A percentile compares a stretch with the other conserved stretches of the same genome.
Evolutionary conservation across 2,888 invertebrate genomes (phyloP).

Genomic region (Cordylochernes scorpioides): DNA sequence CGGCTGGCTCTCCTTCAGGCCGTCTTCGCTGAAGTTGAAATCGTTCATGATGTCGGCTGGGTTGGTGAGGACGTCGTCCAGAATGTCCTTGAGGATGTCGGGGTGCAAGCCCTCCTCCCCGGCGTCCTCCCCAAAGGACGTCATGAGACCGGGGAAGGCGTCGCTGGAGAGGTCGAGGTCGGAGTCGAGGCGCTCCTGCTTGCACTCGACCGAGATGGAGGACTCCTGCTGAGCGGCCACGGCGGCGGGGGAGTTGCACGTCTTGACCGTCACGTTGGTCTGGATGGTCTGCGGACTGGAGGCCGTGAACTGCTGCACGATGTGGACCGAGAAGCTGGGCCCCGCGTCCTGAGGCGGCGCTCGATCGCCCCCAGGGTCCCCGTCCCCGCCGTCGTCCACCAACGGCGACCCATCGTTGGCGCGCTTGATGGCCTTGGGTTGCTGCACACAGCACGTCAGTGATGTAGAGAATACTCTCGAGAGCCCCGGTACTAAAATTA

Average conservation of each 20-base stretch:
- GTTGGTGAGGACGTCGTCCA: slow-evolving; percentile 54
- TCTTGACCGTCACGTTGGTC: slow-evolving; percentile 67
- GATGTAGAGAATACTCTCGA: too few species aligned
- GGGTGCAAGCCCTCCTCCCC: slow-evolving; percentile 45
- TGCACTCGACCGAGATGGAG: slow-evolving; percentile 31
- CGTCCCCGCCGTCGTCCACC: too few species aligned
- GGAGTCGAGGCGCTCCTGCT: too few species aligned
- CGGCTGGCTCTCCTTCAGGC: slow-evolving; percentile 13
- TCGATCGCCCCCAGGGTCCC: too few species aligned
- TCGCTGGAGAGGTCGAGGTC: slow-evolving; percentile 7
- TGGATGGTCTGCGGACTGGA: slow-evolving; percentile 45
- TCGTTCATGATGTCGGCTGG: slow-evolving; percentile 53
- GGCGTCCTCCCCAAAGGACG: slow-evolving; percentile 34
- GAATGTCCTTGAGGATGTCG: slow-evolving; percentile 54
- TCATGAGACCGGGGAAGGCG: slow-evolving; percentile 11
- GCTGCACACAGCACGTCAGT: too few species aligned
- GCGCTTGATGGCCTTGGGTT: too few species aligned
- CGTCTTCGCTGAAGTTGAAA: slow-evolving; percentile 30
- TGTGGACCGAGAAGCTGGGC: slow-evolving; percentile 49
- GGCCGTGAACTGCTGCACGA: slow-evolving; percentile 60
- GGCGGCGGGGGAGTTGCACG: slow-evolving; percentile 28
- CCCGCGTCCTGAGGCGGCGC: slow-evolving; percentile 1
- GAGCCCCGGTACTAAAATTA: too few species aligned
- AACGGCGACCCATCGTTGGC: too few species aligned
- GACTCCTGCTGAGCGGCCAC: neutral